Base-by-base conservation (phyloP, 2,888 invertebrate genomes). In the Orgyia antiqua region DNA sequence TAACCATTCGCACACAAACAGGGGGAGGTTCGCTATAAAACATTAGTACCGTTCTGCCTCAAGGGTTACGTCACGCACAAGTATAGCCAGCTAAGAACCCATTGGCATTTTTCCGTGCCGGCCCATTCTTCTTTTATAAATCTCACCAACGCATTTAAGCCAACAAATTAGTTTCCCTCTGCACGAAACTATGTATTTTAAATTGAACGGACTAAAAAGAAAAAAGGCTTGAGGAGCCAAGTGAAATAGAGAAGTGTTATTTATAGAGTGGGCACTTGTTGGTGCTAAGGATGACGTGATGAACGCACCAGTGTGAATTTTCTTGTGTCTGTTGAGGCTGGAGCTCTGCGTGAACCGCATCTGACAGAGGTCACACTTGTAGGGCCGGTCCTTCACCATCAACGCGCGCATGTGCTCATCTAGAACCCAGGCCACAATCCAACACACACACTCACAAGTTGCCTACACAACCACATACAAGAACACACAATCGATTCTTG, bases 291-390 rank as follows among this genome's bases (percentile, higher is more conserved):
- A 61, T 51, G 36, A 36, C 31, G 28, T 36, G 27, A 54, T 59
- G 45, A 70, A 86, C 87, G 76, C 82, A 88, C 88, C 88, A 67
- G 91, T 91, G 66, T 91, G 91, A 54, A 91, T 90, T 68, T 91
- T 89, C 79, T 90, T 91, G 82, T 91, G 91, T 59, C 91, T 88
- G 78, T 91, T 91, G 64, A 91, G 87, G 70, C 91, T 91, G 80
- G 90, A 90, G 75, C 91, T 91, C 79, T 91, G 91, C 63, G 90
- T 91, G 78, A 91, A 91, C 74, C 90, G 87, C 79, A 91, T 91
- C 72, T 88, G 87, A 74, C 91, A 91, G 66, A 90, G 78, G 57
- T 89, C 89, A 73, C 91, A 91, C 75, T 89, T 89, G 83, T 90
- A 90, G 49, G 90, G 90, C 68, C 86, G 83, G 66, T 84, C 86